These are phyloP conservation scores for Oxyscelio sp. DNA, from an alignment of 2,888 invertebrate genomes.

Conservation along the genomic window DNA sequence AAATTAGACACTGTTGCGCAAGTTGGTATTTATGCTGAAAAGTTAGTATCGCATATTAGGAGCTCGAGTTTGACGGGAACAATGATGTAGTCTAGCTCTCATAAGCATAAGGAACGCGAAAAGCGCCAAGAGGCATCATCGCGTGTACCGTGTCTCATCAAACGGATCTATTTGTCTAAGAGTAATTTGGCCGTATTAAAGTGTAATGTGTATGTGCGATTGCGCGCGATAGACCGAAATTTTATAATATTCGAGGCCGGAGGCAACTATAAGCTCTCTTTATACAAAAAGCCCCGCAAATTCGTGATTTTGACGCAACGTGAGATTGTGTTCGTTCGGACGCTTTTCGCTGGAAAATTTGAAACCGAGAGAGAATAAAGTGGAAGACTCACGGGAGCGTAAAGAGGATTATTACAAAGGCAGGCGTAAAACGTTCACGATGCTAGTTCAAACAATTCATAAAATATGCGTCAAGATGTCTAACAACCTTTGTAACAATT, in stretches of 20 bases:
- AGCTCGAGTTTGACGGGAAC: slow-evolving; percentile 24
- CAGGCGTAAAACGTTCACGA: slow-evolving; percentile 54
- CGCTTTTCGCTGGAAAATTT: slow-evolving; percentile 62
- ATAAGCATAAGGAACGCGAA: not conserved
- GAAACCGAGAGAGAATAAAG: slow-evolving; percentile 67
- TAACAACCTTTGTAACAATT: slow-evolving; percentile 20
- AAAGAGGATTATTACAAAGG: slow-evolving; percentile 69
- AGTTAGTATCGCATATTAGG: slow-evolving; percentile 6
- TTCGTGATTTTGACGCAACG: slow-evolving; percentile 66
- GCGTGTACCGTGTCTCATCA: slow-evolving; percentile 27
- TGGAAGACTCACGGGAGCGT: slow-evolving; percentile 62
- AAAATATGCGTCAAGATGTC: slow-evolving; percentile 48
- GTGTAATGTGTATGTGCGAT: slow-evolving; percentile 40
- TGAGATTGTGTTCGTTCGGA: slow-evolving; percentile 69
- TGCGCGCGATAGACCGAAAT: slow-evolving; percentile 60
- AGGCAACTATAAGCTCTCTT: slow-evolving; percentile 33
- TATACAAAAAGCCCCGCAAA: slow-evolving; percentile 62
- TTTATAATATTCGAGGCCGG: slow-evolving; percentile 49
- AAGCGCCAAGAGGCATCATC: not conserved
- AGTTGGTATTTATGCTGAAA: slow-evolving; percentile 19
- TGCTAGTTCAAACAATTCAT: slow-evolving; percentile 57
- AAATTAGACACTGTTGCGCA: slow-evolving; percentile 12
- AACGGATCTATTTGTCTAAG: slow-evolving; percentile 50
- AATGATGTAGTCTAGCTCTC: slow-evolving; percentile 19
- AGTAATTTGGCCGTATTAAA: slow-evolving; percentile 52